Percentiles rank a stretch among this genome's conserved stretches.
These are phyloP conservation scores for Megalops cyprinoides DNA, from an alignment of 2,797 vertebrate species.

Conservation along the genomic window DNA sequence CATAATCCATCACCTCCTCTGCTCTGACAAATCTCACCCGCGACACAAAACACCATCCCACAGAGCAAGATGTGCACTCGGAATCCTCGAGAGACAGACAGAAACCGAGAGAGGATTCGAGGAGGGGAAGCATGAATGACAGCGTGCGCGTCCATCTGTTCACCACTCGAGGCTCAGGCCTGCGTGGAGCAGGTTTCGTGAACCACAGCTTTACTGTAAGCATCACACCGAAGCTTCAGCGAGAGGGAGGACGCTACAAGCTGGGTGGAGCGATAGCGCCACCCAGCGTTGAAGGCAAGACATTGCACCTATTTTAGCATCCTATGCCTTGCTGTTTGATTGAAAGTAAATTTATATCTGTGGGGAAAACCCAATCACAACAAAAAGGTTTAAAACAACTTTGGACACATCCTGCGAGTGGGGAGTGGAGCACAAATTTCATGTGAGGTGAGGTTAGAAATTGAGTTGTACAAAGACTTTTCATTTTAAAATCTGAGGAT, in stretches of 20 bases:
- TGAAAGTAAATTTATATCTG: no score
- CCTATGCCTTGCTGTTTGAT: no score
- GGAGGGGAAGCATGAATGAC: background rate
- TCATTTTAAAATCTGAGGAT: no score
- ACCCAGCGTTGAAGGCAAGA: background rate
- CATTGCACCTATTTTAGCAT: background rate
- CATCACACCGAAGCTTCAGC: background rate
- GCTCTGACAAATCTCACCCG: conserved; percentile 8
- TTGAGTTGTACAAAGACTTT: no score
- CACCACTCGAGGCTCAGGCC: background rate
- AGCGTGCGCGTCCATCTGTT: conserved; percentile 24
- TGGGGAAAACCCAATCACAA: no score
- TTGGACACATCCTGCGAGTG: no score
- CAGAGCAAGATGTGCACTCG: conserved; percentile 26
- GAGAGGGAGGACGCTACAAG: background rate
- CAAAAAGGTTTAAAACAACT: no score
- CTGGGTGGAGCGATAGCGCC: background rate
- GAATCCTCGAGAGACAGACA: background rate
- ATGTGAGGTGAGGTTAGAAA: no score
- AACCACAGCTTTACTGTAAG: background rate
- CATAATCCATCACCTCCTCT: conserved; percentile 22
- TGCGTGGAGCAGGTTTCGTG: background rate
- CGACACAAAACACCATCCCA: conserved; percentile 34
- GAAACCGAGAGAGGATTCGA: background rate
- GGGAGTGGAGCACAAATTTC: no score